Conservation (phyloP, 2,797 vertebrate species). For the Parotocinclus haroldoi region DNA sequence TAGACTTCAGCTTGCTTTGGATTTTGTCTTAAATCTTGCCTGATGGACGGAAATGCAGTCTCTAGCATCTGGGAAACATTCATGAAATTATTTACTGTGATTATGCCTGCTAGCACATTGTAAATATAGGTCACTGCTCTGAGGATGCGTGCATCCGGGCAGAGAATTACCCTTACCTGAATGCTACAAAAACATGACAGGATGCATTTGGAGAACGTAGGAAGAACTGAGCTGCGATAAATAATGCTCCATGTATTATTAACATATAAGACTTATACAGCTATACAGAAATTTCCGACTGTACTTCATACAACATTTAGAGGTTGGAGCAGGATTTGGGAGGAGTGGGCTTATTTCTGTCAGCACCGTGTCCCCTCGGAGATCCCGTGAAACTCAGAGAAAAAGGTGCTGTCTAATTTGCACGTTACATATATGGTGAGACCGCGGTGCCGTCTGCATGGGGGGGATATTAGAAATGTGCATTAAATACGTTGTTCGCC, state of each 20-base stretch:
- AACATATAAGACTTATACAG: no score
- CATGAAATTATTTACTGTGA: slow-evolving; percentile 44
- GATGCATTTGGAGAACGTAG: slow-evolving; percentile 27
- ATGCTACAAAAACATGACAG: slow-evolving; percentile 36
- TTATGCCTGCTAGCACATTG: slow-evolving; percentile 31
- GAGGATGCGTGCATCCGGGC: slow-evolving; percentile 30
- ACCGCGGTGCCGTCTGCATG: no score
- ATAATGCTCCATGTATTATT: no score
- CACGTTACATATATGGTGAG: no score
- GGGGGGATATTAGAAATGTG: slow-evolving; percentile 9
- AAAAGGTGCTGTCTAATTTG: no score
- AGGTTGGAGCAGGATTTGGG: no score
- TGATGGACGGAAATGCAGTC: slow-evolving; percentile 25
- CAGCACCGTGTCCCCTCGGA: no score
- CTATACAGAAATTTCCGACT: no score
- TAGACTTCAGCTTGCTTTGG: slow-evolving; percentile 11
- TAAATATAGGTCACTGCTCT: slow-evolving; percentile 49
- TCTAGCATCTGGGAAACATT: slow-evolving; percentile 42
- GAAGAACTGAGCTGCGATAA: no score
- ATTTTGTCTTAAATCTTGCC: slow-evolving; percentile 18
- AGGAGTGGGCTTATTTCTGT: no score
- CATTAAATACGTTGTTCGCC: slow-evolving; percentile 8
- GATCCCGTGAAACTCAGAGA: no score
- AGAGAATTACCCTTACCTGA: slow-evolving; percentile 49
- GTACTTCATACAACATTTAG: no score